Percentiles rank a stretch among this genome's conserved stretches.
Conservation (phyloP, 1,140 invertebrate species). For the Macrosteles quadrilineatus region DNA sequence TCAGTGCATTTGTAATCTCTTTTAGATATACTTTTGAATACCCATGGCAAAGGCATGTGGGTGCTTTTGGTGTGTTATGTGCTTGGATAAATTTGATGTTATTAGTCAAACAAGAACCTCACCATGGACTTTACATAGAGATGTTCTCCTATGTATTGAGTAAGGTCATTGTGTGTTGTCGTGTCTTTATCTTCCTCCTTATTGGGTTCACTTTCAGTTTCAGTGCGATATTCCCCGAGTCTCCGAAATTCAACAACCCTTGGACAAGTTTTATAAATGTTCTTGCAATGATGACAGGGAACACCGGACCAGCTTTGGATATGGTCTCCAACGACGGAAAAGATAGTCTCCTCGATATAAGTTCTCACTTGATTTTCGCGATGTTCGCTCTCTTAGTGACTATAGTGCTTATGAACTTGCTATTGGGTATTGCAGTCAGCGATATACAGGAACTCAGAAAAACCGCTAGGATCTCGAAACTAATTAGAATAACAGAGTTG, state of each 20-base stretch:
- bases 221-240: conserved; percentile 80
- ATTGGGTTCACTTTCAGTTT: conserved; percentile 86
- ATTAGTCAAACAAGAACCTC: conserved; percentile 81
- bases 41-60: conserved; percentile 78
- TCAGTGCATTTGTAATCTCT: conserved; percentile 78
- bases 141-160: conserved; percentile 85
- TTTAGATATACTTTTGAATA: conserved; percentile 74
- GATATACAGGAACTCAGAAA: conserved; percentile 78
- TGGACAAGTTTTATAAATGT: conserved; percentile 79
- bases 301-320: conserved; percentile 69
- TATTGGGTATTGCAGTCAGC: conserved; percentile 78
- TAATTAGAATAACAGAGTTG: conserved; percentile 75
- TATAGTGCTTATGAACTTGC: conserved; percentile 78
- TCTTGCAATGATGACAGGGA: conserved; percentile 88
- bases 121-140: conserved; percentile 83
- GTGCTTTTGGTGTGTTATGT: conserved; percentile 78
- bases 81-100: conserved; percentile 86
- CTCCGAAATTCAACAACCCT: conserved; percentile 74
- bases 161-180: conserved; percentile 78
- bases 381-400: conserved; percentile 76
- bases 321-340: conserved; percentile 60
- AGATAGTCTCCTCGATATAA: conserved; percentile 62
- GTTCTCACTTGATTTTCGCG: conserved; percentile 71
- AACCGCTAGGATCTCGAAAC: conserved; percentile 71
- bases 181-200: conserved; percentile 79